Base-by-base conservation (phyloP, 2,113 vertebrate genomes). In the Alethe castanea region DNA sequence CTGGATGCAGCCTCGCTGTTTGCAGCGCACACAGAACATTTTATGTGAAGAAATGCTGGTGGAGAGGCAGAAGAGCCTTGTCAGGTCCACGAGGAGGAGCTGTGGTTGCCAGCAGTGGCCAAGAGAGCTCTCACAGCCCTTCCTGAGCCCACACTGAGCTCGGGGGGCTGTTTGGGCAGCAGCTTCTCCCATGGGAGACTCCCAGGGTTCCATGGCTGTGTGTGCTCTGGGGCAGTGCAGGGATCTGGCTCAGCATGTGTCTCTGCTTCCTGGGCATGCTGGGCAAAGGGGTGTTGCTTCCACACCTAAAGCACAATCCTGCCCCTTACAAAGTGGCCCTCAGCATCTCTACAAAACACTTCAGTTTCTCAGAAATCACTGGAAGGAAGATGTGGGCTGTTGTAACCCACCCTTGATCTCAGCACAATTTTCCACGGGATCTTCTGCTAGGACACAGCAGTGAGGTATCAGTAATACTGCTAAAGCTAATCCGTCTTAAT, bases 1-100 rank as follows among this genome's bases (percentile, higher is more conserved):
- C 36, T 16, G 14, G 15, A 20, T 33, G 36, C 66, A 64, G 36
- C 65, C 66, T 59, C 42, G 11, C n/a, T 33, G 8, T 15, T 45
- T 60, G 84, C 73, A 48, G 28, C 0, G 0, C n/a, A 31, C 26
- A 11, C 19, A 47, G 44, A 64, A 47, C 3, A 1, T 53, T 33
- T 60, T 4, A 26, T 56, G 33, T 0, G 1, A n/a, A 71, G 47
- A 50, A 78, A 14, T 8, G n/a, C 62, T 0, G 0, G 22, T 40
- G 48, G 19, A 71, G 77, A 62, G 64, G 74, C 22, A 53, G 50
- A 52, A 71, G 64, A 56, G 29, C 57, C 7, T 26, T 20, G 44
- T 54, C 42, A 35, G 35, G 14, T 40, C 42, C 45, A 5, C 8
- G 9, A 44, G 31, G 56, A 70, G 12, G 28, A 69, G 47, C 60